phyloP scores from a whole-genome alignment of 2,888 invertebrate species.

The Idaea aversata region DNA sequence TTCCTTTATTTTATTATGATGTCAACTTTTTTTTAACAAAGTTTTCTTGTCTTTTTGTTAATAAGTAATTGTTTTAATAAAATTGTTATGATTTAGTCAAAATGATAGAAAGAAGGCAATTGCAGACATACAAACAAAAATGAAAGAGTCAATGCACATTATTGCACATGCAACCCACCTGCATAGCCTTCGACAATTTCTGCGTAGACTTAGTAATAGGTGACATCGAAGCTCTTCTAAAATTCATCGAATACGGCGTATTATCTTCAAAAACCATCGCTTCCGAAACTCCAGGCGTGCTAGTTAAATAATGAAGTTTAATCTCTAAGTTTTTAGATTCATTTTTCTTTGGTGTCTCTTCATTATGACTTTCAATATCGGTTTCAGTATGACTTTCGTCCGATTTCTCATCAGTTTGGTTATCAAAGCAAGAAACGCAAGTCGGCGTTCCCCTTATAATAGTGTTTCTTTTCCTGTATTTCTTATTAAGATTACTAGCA shows the following conservation, averaged over 20 bases:
- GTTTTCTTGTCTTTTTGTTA: too few relatives aligned
- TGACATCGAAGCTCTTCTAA: constrained; percentile 89
- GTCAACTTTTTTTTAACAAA: too few relatives aligned
- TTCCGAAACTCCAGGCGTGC: constrained; percentile 67
- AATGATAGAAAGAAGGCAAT: constrained; percentile 29
- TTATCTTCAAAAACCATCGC: constrained; percentile 52
- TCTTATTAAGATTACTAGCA: constrained; percentile 59
- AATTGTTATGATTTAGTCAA: constrained; percentile 12
- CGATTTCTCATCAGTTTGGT: constrained; percentile 56
- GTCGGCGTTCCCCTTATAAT: constrained; percentile 60
- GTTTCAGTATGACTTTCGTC: constrained; percentile 28
- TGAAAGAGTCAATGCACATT: constrained; percentile 28
- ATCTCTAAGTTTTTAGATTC: constrained; percentile 33
- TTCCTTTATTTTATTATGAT: too few relatives aligned
- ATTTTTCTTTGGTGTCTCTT: constrained; percentile 56
- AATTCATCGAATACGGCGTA: constrained; percentile 67
- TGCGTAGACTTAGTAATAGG: constrained; percentile 93
- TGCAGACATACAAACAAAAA: constrained; percentile 26
- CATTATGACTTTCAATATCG: constrained; percentile 19
- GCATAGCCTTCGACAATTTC: constrained; percentile 92
- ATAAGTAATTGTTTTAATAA: neutral
- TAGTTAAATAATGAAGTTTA: constrained; percentile 61
- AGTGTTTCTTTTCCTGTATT: constrained; percentile 62
- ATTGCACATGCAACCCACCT: constrained; percentile 82
- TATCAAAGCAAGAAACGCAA: constrained; percentile 71